These are phyloP conservation scores for Epinephelus lanceolatus DNA, from an alignment of 2,113 vertebrate species.

Conservation along the genomic window DNA sequence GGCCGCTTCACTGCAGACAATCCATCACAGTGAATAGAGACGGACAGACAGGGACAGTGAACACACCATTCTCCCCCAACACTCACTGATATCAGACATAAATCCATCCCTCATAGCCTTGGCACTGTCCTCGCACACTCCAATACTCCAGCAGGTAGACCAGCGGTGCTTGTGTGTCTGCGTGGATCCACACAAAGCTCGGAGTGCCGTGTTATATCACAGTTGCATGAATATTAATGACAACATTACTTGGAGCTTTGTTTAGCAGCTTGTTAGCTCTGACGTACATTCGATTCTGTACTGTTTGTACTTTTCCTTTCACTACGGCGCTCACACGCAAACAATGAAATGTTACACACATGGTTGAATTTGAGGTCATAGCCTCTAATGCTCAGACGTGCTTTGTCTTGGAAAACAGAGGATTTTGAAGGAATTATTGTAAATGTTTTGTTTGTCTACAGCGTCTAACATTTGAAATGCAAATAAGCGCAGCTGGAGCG, in stretches of 20 bases:
- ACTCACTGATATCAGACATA: neutral
- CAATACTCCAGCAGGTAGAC: neutral
- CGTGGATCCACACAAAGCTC: conserved; percentile 7
- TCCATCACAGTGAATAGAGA: conserved; percentile 47
- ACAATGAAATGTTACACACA: neutral
- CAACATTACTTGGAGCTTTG: conserved; percentile 37
- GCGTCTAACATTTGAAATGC: neutral
- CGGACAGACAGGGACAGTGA: conserved; percentile 26
- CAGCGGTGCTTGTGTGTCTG: neutral
- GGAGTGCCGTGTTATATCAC: conserved; percentile 2
- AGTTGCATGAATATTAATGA: conserved; percentile 54
- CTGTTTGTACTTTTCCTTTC: conserved; percentile 40
- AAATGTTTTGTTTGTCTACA: neutral
- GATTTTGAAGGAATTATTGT: neutral
- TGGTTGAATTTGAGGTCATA: neutral
- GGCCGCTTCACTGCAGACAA: conserved; percentile 12
- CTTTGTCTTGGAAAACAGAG: neutral
- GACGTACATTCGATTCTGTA: conserved; percentile 35
- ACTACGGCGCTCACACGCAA: conserved; percentile 27
- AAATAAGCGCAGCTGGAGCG: neutral
- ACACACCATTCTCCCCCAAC: neutral
- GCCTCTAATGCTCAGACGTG: neutral
- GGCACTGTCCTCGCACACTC: conserved; percentile 18
- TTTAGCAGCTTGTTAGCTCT: conserved; percentile 41
- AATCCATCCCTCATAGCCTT: conserved; percentile 25